phyloP scores from a whole-genome alignment of 1,140 invertebrate species.

The Lethocerus indicus region DNA sequence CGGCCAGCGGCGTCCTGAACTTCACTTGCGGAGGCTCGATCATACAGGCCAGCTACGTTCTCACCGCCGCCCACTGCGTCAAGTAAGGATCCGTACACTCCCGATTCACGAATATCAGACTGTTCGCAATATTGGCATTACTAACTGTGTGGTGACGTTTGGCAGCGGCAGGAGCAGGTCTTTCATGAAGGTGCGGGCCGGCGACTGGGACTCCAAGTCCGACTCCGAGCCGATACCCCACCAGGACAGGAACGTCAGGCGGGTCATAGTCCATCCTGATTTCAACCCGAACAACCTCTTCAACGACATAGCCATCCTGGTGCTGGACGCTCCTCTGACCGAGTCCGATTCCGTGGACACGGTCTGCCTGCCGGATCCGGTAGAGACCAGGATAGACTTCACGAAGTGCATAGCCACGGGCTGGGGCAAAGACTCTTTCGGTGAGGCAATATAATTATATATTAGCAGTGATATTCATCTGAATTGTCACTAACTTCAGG shows the following conservation, averaged over 20 bases:
- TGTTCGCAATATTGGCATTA: too few relatives aligned
- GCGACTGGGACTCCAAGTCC: constrained; percentile 51
- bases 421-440: constrained; percentile 54
- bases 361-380: constrained; percentile 43
- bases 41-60: not conserved
- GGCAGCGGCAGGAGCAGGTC: too few relatives aligned
- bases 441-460: too few relatives aligned
- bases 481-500: too few relatives aligned
- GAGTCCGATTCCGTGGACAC: constrained; percentile 47
- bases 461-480: too few relatives aligned
- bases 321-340: constrained; percentile 34
- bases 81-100: not conserved
- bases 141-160: too few relatives aligned
- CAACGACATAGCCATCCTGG: constrained; percentile 49
- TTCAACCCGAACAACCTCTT: constrained; percentile 34
- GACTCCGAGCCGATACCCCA: constrained; percentile 49
- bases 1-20: not conserved
- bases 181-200: constrained; percentile 24
- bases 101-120: too few relatives aligned
- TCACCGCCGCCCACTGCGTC: not conserved
- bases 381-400: constrained; percentile 23
- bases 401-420: constrained; percentile 43
- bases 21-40: not conserved
- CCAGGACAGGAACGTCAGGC: constrained; percentile 43
- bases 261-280: constrained; percentile 31